Conservation (phyloP, 1,140 invertebrate genomes). For the Saccostrea cuccullata region DNA sequence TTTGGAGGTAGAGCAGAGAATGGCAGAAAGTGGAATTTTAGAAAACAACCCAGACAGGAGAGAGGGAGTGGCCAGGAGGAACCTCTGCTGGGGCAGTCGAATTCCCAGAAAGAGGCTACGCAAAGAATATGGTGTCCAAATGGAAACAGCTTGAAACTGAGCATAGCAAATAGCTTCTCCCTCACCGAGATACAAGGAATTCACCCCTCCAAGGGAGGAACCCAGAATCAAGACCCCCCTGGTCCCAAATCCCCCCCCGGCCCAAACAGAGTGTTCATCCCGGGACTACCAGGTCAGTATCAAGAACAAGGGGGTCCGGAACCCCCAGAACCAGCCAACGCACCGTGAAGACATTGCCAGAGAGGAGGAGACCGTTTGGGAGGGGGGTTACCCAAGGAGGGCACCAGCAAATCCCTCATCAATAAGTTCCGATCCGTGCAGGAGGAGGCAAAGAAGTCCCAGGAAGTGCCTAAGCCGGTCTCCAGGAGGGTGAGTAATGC, state of each 20-base stretch:
- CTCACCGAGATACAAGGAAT: conserved; percentile 68
- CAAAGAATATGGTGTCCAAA: conserved; percentile 70
- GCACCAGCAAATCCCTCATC: conserved; percentile 71
- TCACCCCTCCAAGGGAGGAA: conserved; percentile 72
- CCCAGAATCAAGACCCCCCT: conserved; percentile 56
- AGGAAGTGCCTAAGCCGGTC: conserved; percentile 64
- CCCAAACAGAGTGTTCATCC: conserved; percentile 64
- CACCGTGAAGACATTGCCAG: conserved; percentile 60
- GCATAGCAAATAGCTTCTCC: conserved; percentile 60
- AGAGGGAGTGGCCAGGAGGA: conserved; percentile 64
- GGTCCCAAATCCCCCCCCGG: conserved; percentile 63
- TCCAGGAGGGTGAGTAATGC: conserved; percentile 66
- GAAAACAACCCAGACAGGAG: conserved; percentile 67
- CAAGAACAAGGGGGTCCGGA: conserved; percentile 63
- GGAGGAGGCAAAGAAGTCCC: conserved; percentile 66
- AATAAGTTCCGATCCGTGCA: conserved; percentile 72
- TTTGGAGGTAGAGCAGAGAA: conserved; percentile 62
- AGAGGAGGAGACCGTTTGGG: conserved; percentile 70
- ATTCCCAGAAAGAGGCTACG: conserved; percentile 73
- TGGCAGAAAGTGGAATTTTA: conserved; percentile 71
- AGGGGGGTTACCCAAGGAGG: conserved; percentile 68
- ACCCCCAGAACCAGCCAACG: conserved; percentile 70
- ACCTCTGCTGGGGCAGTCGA: conserved; percentile 61
- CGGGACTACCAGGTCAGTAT: conserved; percentile 72
- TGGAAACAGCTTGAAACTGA: conserved; percentile 71